Evolutionary conservation across 2,797 vertebrate genomes (phyloP).

Genomic region (Rousettus madagascariensis): DNA sequence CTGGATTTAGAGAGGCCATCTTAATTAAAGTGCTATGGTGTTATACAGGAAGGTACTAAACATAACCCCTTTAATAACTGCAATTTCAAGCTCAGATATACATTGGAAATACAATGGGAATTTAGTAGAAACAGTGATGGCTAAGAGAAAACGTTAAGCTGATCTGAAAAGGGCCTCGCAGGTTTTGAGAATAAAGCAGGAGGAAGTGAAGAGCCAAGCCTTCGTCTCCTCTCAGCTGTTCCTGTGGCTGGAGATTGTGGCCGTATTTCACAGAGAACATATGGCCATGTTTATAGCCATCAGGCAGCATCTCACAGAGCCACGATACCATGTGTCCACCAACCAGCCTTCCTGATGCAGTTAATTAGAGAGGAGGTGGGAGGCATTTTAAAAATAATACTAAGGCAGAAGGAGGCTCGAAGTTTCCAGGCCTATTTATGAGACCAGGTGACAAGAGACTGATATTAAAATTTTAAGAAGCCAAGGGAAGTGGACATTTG

Average conservation of each 20-base stretch:
- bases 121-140: not conserved
- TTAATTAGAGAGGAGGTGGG: slow-evolving; percentile 85
- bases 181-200: slow-evolving; percentile 61
- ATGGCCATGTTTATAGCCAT: slow-evolving; percentile 85
- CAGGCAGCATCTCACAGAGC: slow-evolving; percentile 85
- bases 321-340: slow-evolving; percentile 85
- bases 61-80: slow-evolving; percentile 52
- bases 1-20: slow-evolving; percentile 49
- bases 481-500: not conserved
- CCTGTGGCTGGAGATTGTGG: slow-evolving; percentile 80
- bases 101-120: slow-evolving; percentile 36
- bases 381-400: slow-evolving; percentile 81
- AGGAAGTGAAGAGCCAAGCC: slow-evolving; percentile 66
- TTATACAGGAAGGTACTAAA: slow-evolving; percentile 52
- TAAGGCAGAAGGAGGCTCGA: slow-evolving; percentile 74
- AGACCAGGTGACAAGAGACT: slow-evolving; percentile 73
- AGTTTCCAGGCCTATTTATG: slow-evolving; percentile 75
- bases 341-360: slow-evolving; percentile 86
- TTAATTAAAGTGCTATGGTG: slow-evolving; percentile 71
- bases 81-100: slow-evolving; percentile 48
- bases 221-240: slow-evolving; percentile 77
- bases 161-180: slow-evolving; percentile 57
- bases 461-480: slow-evolving; percentile 71
- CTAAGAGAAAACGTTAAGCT: slow-evolving; percentile 38
- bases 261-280: slow-evolving; percentile 84